Conservation (phyloP, 2,888 invertebrate genomes). For the Hemicrepidius hirtus region DNA sequence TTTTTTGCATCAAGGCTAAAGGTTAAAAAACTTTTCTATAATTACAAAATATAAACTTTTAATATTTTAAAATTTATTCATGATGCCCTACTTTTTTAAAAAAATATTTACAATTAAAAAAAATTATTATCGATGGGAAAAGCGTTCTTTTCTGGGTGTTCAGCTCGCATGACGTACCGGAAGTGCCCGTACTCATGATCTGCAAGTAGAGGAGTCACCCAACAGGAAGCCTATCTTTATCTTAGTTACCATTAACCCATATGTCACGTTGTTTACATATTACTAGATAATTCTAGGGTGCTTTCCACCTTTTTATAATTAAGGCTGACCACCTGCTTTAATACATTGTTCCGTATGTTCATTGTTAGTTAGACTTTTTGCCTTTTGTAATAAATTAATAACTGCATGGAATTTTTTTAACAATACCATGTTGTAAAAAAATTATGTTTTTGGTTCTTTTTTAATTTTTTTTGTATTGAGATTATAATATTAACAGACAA, state of each 20-base stretch:
- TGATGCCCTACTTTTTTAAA: too few relatives aligned
- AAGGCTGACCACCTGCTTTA: constrained; percentile 46
- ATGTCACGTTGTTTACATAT: constrained; percentile 63
- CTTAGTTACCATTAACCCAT: constrained; percentile 62
- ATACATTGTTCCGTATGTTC: neutral
- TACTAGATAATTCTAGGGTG: constrained; percentile 47
- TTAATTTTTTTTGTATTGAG: too few relatives aligned
- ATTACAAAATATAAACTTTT: too few relatives aligned
- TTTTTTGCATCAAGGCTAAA: too few relatives aligned
- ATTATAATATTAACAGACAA: too few relatives aligned
- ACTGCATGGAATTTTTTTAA: too few relatives aligned
- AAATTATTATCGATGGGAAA: constrained; percentile 17
- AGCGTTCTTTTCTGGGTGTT: constrained; percentile 61
- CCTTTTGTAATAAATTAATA: too few relatives aligned
- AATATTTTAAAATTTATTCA: too few relatives aligned
- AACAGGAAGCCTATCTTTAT: constrained; percentile 65
- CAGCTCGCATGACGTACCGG: constrained; percentile 70
- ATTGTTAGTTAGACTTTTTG: too few relatives aligned
- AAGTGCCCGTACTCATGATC: constrained; percentile 68
- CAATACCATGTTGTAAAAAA: too few relatives aligned
- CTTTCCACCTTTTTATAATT: constrained; percentile 48
- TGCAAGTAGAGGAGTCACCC: constrained; percentile 56
- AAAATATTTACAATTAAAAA: neutral
- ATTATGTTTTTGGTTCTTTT: too few relatives aligned
- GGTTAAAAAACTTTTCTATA: too few relatives aligned